A percentile compares a stretch with the other conserved stretches of the same genome.
phyloP scores from a whole-genome alignment of 2,797 vertebrate genomes.

The Poecile montanus region DNA sequence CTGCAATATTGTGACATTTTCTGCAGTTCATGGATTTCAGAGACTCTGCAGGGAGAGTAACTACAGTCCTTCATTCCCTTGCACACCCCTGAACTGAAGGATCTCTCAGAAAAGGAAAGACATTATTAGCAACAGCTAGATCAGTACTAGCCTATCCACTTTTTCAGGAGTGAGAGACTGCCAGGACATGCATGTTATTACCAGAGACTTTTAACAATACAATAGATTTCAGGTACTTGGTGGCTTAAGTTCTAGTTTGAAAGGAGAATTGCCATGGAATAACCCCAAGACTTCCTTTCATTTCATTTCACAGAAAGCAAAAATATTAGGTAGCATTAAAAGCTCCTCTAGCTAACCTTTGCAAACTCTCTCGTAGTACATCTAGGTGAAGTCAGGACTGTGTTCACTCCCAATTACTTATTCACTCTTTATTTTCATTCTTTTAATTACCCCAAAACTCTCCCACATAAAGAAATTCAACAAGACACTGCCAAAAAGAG shows the following conservation, averaged over 20 bases:
- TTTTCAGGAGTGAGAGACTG: background rate
- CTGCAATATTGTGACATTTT: background rate
- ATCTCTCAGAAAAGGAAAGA: background rate
- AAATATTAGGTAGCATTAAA: background rate
- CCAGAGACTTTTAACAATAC: background rate
- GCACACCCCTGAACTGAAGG: background rate
- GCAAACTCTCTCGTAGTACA: background rate
- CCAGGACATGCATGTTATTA: background rate
- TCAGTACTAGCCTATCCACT: background rate
- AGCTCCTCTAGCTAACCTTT: background rate
- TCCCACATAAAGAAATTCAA: background rate
- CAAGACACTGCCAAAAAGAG: background rate
- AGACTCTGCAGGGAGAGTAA: background rate
- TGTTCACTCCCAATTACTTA: background rate
- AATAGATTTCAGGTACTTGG: background rate
- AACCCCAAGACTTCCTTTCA: background rate
- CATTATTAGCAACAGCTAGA: background rate
- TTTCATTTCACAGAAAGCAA: background rate
- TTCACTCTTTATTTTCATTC: background rate
- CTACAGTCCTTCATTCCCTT: background rate
- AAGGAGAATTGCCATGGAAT: background rate
- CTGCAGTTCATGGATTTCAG: constrained; percentile 7
- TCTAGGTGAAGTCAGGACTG: background rate
- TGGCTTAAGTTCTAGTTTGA: background rate
- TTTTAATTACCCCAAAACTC: background rate